These are phyloP conservation scores for Drosophila birchii DNA, from an alignment of 2,888 invertebrate species.

Conservation along the genomic window DNA sequence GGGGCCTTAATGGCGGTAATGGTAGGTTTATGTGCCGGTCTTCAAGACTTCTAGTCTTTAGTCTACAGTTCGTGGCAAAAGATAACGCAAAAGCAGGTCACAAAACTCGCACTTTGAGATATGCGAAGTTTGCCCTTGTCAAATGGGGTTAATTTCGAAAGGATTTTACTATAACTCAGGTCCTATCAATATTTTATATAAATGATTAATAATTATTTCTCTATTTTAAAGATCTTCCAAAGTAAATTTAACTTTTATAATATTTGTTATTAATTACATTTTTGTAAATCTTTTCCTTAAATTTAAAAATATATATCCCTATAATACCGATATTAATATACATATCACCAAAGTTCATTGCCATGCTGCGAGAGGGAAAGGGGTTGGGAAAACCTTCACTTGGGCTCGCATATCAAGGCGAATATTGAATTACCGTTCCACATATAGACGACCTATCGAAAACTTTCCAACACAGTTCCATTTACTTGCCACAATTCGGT, in stretches of 20 bases:
- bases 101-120: conserved; percentile 16
- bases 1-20: conserved; percentile 40
- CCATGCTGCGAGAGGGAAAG: conserved; percentile 10
- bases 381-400: conserved; percentile 45
- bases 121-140: conserved; percentile 27
- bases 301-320: too few species aligned
- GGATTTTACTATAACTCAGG: not conserved
- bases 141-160: conserved; percentile 3
- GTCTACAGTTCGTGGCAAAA: conserved; percentile 33
- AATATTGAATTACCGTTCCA: conserved; percentile 39
- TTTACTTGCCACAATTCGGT: conserved; percentile 50
- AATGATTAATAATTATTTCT: not conserved
- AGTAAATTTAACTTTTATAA: not conserved
- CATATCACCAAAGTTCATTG: conserved; percentile 31
- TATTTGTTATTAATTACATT: not conserved
- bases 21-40: conserved; percentile 42
- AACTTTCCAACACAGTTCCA: conserved; percentile 52
- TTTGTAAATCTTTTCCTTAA: too few species aligned
- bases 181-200: not conserved
- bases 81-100: conserved; percentile 46
- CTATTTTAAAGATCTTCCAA: not conserved
- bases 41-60: conserved; percentile 16
- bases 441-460: conserved; percentile 29
- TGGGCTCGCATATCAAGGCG: conserved; percentile 28
- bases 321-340: not conserved